Percentiles rank a stretch among this genome's conserved stretches.
Evolutionary conservation across 2,113 vertebrate species (phyloP).

Genomic region (Mustelus asterias): DNA sequence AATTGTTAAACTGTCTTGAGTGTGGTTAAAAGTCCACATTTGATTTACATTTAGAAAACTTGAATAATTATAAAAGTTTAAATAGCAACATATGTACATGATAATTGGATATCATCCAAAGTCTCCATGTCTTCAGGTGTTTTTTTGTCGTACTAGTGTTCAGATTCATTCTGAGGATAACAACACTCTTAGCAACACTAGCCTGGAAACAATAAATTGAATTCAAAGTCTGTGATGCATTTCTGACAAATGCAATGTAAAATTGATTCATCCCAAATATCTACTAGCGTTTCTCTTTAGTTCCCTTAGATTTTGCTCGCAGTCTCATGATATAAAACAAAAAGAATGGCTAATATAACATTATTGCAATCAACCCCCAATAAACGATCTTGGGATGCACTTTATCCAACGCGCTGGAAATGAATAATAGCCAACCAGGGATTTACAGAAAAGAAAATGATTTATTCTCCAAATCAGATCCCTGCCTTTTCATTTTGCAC

Average conservation of each 20-base stretch:
- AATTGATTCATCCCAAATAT: background rate
- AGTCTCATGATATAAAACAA: background rate
- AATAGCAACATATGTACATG: background rate
- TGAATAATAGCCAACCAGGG: background rate
- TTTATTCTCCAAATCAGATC: slow-evolving; percentile 10
- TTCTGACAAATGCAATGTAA: background rate
- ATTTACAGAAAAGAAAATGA: background rate
- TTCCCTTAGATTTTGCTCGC: background rate
- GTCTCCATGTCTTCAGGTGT: background rate
- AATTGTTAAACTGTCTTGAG: background rate
- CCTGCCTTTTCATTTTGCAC: slow-evolving; percentile 13
- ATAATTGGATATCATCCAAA: background rate
- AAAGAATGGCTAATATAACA: background rate
- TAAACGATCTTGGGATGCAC: background rate
- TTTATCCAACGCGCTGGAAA: background rate
- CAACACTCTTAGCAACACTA: background rate
- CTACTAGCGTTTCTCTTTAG: background rate
- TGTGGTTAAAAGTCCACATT: background rate
- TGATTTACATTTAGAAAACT: background rate
- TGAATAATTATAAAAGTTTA: background rate
- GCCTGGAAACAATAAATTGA: slow-evolving; percentile 21
- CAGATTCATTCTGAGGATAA: background rate
- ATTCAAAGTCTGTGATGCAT: background rate
- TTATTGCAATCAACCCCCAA: background rate
- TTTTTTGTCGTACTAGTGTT: background rate